A percentile compares a stretch with the other conserved stretches of the same genome.
phyloP scores from a whole-genome alignment of 2,797 vertebrate genomes.

The Ficedula albicollis region DNA sequence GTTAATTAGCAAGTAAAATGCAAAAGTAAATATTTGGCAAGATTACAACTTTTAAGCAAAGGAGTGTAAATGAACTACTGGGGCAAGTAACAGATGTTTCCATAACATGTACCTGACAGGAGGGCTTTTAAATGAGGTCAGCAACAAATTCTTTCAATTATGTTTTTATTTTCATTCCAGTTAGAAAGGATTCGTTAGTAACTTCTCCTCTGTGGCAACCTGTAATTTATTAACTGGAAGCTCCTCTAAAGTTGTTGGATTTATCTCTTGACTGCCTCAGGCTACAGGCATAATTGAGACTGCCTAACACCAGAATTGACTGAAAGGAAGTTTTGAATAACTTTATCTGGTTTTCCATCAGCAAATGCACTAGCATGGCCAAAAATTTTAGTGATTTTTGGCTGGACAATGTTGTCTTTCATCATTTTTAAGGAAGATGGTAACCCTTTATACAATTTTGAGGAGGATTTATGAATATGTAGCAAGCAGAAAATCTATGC shows the following conservation, averaged over 20 bases:
- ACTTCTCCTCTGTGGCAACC: neutral
- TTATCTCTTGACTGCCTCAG: neutral
- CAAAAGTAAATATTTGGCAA: slow-evolving; percentile 65
- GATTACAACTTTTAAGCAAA: slow-evolving; percentile 60
- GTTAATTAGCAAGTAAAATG: slow-evolving; percentile 59
- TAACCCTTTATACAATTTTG: neutral
- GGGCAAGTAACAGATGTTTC: slow-evolving; percentile 20
- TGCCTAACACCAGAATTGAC: neutral
- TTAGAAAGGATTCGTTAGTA: neutral
- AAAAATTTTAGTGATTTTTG: neutral
- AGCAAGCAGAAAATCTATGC: neutral
- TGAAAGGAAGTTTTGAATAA: neutral
- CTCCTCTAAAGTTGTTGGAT: neutral
- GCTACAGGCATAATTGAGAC: neutral
- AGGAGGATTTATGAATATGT: neutral
- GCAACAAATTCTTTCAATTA: neutral
- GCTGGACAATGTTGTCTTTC: neutral
- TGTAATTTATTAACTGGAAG: slow-evolving; percentile 42
- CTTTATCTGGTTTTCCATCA: neutral
- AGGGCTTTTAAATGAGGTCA: slow-evolving; percentile 6
- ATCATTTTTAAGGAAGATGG: neutral
- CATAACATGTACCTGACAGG: neutral
- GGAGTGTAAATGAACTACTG: slow-evolving; percentile 23
- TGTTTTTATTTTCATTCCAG: neutral
- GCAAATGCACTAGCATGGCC: neutral